Base-by-base conservation (phyloP, 2,797 vertebrate genomes). In the Alcedo quadribrachys region DNA sequence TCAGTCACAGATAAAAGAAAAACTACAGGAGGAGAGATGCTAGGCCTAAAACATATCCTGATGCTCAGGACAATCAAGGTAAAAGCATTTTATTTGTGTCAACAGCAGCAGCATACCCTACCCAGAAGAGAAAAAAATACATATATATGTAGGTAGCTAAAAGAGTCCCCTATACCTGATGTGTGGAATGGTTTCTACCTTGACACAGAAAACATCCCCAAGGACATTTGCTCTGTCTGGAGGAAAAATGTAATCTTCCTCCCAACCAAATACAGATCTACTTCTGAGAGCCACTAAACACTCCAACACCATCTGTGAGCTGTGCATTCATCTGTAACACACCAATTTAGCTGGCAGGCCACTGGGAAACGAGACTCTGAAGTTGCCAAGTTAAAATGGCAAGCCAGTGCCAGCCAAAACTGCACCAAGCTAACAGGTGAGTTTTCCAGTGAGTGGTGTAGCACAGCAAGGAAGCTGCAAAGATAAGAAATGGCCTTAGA, bases 311-410 rank as follows among this genome's bases (percentile, higher is more conserved):
- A 96, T 94, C 94, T 96, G 94, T 73, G 94, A 91, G 93, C 79
- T 89, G 94, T 88, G 89, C 93, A 94, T 92, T 95, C 95, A 91
- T 90, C 92, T 92, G 87, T 92, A 96, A 95, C 89, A 87, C 85
- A 92, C 90, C 91, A 92, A 94, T 96, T 94, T 95, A 93, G 92
- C 91, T 96, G 94, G 93, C 87, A 97, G 90, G 80, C 91, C 94
- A 90, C 3, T 92, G 93, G 93, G 93, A 94, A 93, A 93, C 87
- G 74, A 75, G 87, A 66, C 46, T 81, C 73, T 40, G 43, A 89
- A 88, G 85, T 81, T 95, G 96, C 88, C 95, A 95, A 96, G 51
- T 85, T 71, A 91, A 95, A 95, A 92, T 78, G 90, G 54, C 76
- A 77, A 89, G 55, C 81, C 63, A 89, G 33, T 32, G 48, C 53